Evolutionary conservation across 2,113 vertebrate species (phyloP).

Genomic region (Nematolebias whitei): DNA sequence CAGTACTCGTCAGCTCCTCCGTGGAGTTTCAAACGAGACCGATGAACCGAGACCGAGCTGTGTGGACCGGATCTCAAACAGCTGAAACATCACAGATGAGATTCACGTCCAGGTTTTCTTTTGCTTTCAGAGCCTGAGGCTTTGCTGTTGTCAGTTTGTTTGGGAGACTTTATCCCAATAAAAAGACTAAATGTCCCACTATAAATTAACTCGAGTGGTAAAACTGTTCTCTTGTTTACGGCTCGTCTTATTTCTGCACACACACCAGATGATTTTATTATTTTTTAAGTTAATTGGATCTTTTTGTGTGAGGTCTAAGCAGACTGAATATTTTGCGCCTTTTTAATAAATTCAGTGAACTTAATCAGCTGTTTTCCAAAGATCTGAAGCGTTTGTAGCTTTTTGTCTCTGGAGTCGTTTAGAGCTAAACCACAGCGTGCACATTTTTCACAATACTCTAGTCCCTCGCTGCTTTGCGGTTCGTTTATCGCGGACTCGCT

Average conservation of each 20-base stretch:
- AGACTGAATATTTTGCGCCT: too few relatives aligned
- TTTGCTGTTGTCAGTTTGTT: not conserved
- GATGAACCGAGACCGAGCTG: not conserved
- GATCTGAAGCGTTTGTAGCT: too few relatives aligned
- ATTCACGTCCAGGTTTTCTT: not conserved
- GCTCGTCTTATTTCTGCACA: not conserved
- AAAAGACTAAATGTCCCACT: not conserved
- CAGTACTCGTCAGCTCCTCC: not conserved
- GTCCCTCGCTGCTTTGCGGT: too few relatives aligned
- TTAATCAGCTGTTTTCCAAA: too few relatives aligned
- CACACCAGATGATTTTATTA: too few relatives aligned
- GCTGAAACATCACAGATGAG: not conserved
- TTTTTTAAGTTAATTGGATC: too few relatives aligned
- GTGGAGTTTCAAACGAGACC: not conserved
- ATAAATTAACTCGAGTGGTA: slow-evolving; percentile 8
- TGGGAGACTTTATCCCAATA: not conserved
- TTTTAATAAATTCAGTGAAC: too few relatives aligned
- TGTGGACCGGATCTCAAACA: not conserved
- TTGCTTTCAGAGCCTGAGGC: not conserved
- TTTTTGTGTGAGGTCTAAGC: too few relatives aligned
- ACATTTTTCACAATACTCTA: too few relatives aligned
- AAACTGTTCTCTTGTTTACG: slow-evolving; percentile 6
- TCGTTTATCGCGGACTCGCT: too few relatives aligned
- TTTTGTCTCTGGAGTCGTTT: too few relatives aligned
- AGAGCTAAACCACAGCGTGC: too few relatives aligned